phyloP scores from a whole-genome alignment of 2,888 invertebrate genomes.

The Scaptomyza caliginosa region DNA sequence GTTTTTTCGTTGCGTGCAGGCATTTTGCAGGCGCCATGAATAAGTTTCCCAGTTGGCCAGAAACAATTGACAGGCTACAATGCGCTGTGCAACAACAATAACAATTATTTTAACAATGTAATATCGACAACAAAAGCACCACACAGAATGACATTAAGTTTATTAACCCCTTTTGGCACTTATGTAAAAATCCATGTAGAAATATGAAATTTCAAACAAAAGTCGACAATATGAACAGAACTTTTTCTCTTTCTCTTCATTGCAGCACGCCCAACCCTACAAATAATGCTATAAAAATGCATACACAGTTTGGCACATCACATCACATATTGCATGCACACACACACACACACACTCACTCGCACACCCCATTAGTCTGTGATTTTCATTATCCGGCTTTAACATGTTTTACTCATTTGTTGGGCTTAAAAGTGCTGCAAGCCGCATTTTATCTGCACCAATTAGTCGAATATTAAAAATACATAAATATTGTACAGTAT shows the following conservation, averaged over 20 bases:
- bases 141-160: conserved; percentile 61
- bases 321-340: conserved; percentile 12
- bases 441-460: conserved; percentile 63
- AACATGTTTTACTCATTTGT: conserved; percentile 57
- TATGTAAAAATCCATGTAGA: conserved; percentile 45
- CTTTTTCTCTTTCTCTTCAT: neutral
- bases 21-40: conserved; percentile 14
- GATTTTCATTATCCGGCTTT: conserved; percentile 69
- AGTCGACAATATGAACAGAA: neutral
- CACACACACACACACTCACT: conserved; percentile 5
- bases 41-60: neutral
- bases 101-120: conserved; percentile 14
- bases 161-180: conserved; percentile 71
- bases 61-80: neutral
- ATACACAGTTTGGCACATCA: conserved; percentile 11
- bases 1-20: neutral
- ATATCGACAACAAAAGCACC: conserved; percentile 40
- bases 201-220: conserved; percentile 51
- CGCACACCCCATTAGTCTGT: conserved; percentile 14
- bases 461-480: conserved; percentile 76
- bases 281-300: conserved; percentile 40
- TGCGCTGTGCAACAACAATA: conserved; percentile 8
- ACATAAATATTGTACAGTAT: conserved; percentile 57
- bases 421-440: conserved; percentile 36
- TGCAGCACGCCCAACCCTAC: neutral